A percentile compares a stretch with the other conserved stretches of the same genome.
Evolutionary conservation across 2,888 invertebrate species (phyloP).

Genomic region (Dioctria linearis): DNA sequence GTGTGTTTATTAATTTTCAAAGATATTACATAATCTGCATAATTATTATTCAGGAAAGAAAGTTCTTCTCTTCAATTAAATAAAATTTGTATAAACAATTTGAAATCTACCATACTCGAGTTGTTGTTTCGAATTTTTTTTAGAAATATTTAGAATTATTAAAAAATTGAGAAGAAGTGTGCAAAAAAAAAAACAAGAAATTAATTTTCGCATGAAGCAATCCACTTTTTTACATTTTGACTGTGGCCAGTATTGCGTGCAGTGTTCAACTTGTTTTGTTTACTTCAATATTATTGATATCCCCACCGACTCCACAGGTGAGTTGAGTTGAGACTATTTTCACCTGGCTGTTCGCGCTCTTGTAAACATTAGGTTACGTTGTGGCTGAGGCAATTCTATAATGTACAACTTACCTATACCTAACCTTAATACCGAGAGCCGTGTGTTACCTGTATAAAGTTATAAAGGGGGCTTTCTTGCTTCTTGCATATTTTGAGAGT

Average conservation of each 20-base stretch:
- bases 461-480: neutral
- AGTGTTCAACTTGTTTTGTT: constrained; percentile 23
- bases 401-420: too few species aligned
- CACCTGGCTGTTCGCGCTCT: constrained; percentile 41
- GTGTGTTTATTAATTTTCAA: neutral
- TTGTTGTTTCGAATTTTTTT: too few species aligned
- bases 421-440: neutral
- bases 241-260: constrained; percentile 39
- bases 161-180: neutral
- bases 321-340: constrained; percentile 18
- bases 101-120: too few species aligned
- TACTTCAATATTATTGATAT: constrained; percentile 46
- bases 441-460: neutral
- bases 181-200: too few species aligned
- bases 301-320: constrained; percentile 41
- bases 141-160: neutral
- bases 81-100: too few species aligned
- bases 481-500: constrained; percentile 23
- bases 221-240: constrained; percentile 17
- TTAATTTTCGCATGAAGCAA: neutral
- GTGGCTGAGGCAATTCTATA: neutral
- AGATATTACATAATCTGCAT: too few species aligned
- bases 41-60: too few species aligned
- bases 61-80: too few species aligned
- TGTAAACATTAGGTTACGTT: constrained; percentile 4